Evolutionary conservation across 2,888 invertebrate species (phyloP).

Genomic region (Morpho helenor): DNA sequence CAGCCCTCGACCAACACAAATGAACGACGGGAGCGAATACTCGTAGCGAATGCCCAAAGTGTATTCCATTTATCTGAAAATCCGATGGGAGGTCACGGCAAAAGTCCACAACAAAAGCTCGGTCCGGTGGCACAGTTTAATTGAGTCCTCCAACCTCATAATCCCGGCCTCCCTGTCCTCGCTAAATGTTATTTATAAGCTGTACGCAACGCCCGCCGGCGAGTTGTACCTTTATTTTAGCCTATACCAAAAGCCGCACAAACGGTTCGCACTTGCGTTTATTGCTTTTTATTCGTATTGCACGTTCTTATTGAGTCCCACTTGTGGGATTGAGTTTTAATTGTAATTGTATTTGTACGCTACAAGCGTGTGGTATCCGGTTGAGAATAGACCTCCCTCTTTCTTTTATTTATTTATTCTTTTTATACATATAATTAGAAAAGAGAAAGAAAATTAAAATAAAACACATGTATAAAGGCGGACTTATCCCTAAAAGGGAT

Average conservation of each 20-base stretch:
- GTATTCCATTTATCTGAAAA: slow-evolving; percentile 70
- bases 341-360: too few relatives aligned
- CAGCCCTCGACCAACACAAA: too few relatives aligned
- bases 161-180: slow-evolving; percentile 63
- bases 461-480: too few relatives aligned
- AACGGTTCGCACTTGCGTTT: slow-evolving; percentile 1
- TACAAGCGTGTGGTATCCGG: too few relatives aligned
- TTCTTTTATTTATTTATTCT: too few relatives aligned
- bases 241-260: slow-evolving; percentile 1
- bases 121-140: slow-evolving; percentile 75
- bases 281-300: slow-evolving; percentile 4
- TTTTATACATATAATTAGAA: too few relatives aligned
- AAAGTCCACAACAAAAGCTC: slow-evolving; percentile 74
- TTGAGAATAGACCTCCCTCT: too few relatives aligned
- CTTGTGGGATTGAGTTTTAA: not conserved
- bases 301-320: not conserved
- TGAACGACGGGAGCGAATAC: too few relatives aligned
- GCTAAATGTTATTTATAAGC: slow-evolving; percentile 76
- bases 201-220: slow-evolving; percentile 41
- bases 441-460: too few relatives aligned
- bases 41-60: slow-evolving; percentile 45
- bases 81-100: slow-evolving; percentile 70
- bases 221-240: not conserved
- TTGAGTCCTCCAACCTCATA: slow-evolving; percentile 78
- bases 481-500: too few relatives aligned